These are phyloP conservation scores for Matsumurasca onukii DNA, from an alignment of 1,140 invertebrate species.

Conservation along the genomic window DNA sequence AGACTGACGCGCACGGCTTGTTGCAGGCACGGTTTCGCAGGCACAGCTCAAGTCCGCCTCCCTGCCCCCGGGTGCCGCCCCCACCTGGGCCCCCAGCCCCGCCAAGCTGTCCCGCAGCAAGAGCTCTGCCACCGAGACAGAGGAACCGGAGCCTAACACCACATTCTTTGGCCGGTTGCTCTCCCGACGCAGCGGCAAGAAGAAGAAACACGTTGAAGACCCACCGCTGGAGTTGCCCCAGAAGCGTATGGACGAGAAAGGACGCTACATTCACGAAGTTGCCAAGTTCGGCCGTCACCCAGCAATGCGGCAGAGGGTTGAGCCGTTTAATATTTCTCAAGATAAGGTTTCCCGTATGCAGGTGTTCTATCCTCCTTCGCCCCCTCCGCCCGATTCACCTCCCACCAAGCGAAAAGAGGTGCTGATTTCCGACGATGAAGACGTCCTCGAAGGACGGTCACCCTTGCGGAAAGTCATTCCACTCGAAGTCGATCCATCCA, in stretches of 20 bases:
- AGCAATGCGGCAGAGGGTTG: constrained; percentile 50
- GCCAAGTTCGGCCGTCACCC: constrained; percentile 31
- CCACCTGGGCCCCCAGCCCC: constrained; percentile 21
- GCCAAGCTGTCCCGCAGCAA: constrained; percentile 43
- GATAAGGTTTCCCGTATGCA: constrained; percentile 31
- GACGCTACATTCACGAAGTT: constrained; percentile 52
- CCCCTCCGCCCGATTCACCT: not conserved
- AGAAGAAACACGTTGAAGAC: constrained; percentile 47
- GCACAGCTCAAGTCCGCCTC: constrained; percentile 59
- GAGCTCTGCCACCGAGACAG: constrained; percentile 52
- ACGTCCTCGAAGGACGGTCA: constrained; percentile 9
- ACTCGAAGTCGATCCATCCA: constrained; percentile 17
- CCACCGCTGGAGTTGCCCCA: constrained; percentile 44
- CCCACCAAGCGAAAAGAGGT: not conserved
- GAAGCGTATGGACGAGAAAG: constrained; percentile 54
- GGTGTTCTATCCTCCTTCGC: constrained; percentile 33
- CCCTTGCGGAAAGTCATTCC: constrained; percentile 15
- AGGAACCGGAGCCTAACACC: constrained; percentile 51
- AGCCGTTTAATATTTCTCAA: constrained; percentile 55
- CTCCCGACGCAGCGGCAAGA: constrained; percentile 62
- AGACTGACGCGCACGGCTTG: constrained; percentile 30
- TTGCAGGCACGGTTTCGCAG: constrained; percentile 15
- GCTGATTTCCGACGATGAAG: not conserved
- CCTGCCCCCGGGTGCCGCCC: constrained; percentile 60
- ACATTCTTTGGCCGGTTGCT: constrained; percentile 66